Conservation (phyloP, 1,140 invertebrate genomes). For the Neuroterus valhalla region DNA sequence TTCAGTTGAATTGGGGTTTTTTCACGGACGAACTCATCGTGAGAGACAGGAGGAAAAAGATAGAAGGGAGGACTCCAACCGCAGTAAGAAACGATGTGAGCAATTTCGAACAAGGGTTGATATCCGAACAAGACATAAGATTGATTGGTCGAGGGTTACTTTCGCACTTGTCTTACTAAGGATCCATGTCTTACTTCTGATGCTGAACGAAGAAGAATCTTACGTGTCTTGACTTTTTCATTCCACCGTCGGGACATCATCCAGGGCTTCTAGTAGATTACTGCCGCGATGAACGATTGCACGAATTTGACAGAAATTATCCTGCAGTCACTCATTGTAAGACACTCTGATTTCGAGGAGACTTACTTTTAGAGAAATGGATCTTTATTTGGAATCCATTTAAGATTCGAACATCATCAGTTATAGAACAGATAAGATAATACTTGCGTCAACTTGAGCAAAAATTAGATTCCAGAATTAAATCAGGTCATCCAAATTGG, state of each 20-base stretch:
- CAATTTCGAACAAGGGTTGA: too few species aligned
- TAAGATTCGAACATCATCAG: too few species aligned
- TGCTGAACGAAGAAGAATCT: conserved; percentile 1
- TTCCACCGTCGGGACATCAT: conserved; percentile 17
- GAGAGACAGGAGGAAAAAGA: not conserved
- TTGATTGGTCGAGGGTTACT: conserved; percentile 43
- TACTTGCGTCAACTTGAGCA: too few species aligned
- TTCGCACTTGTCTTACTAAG: conserved; percentile 36
- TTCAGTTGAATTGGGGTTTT: not conserved
- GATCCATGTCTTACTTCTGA: conserved; percentile 20
- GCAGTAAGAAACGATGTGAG: too few species aligned
- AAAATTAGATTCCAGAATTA: too few species aligned
- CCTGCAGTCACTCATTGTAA: not conserved
- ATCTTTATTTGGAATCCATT: too few species aligned
- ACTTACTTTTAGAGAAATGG: too few species aligned
- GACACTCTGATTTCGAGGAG: not conserved
- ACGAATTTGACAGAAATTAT: conserved; percentile 15
- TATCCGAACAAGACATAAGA: conserved; percentile 30
- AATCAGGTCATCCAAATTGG: too few species aligned
- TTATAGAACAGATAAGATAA: too few species aligned
- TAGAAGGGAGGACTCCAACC: too few species aligned
- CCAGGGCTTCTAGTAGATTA: conserved; percentile 9
- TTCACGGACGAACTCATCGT: not conserved
- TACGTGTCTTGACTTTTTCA: conserved; percentile 27
- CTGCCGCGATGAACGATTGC: conserved; percentile 21